A percentile compares a stretch with the other conserved stretches of the same genome.
Conservation (phyloP, 2,888 invertebrate species). For the Melinopterus prodromus region DNA sequence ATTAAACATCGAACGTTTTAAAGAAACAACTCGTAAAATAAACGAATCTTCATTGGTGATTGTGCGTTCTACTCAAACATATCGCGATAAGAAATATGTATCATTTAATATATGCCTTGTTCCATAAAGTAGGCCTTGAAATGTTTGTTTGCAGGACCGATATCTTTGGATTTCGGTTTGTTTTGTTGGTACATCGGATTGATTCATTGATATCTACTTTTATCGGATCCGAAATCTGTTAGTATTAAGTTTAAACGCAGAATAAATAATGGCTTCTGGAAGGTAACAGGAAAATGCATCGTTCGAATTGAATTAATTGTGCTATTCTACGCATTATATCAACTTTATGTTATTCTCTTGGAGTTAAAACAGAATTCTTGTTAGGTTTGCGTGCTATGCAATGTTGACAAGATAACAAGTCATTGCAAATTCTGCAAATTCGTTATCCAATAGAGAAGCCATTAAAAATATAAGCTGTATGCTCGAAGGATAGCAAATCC, state of each 20-base stretch:
- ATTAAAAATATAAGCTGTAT: not conserved
- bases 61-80: not conserved
- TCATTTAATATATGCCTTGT: constrained; percentile 4
- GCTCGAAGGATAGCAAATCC: not conserved
- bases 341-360: not conserved
- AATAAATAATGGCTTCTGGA: not conserved
- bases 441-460: not conserved
- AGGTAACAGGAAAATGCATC: not conserved
- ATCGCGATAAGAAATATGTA: not conserved
- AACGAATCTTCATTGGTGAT: not conserved
- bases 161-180: not conserved
- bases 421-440: not conserved
- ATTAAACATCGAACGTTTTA: not conserved
- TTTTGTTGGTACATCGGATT: not conserved
- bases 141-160: not conserved
- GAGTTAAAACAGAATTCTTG: not conserved
- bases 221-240: not conserved
- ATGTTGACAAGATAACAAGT: not conserved
- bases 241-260: not conserved
- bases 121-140: not conserved
- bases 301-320: not conserved
- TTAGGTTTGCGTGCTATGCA: not conserved
- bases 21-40: not conserved
- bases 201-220: not conserved
- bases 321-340: not conserved